Evolutionary conservation across 53 echinoderm and acorn worm genomes (phyloP), one percentile per base, ranked within the genome.

Genomic region (Actinopyga echinites): DNA sequence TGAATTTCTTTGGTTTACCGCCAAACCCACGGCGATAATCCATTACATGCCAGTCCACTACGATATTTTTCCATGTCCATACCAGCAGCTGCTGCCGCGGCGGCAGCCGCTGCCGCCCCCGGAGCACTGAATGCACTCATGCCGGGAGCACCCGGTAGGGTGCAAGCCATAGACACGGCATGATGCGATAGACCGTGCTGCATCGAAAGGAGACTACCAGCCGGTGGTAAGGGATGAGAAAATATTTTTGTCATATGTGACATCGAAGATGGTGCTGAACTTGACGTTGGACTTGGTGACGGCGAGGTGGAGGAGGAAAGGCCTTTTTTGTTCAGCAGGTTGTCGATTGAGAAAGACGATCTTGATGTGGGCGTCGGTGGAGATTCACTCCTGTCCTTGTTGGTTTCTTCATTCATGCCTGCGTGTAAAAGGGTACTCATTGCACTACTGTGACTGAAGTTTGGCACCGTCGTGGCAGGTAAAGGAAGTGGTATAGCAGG

Each of bases 41-140:
- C 92, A 74, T 90, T 94, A 83, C 99, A 99, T 65, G 94, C 89
- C 31, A 99, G 71, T 85, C 99, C 90, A 55, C 92, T 92, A 80
- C 99, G 94, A 80, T 93, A 96, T 80, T 96, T 96, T 57, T 93
- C 88, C 55, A 96, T 84, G 83, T 99, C 99, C 37, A 94, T 85
- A 21, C 94, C 91, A 53, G 91, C 91, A 8, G 89, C 90, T 38
- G 92, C 93, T 12, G 86, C 88, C n/a, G 56, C 66, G 5, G 87
- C 89, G 7, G 61, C 74, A n/a, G 88, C 83, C 1, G 81, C 81
- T 17, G 81, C 81, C 19, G 81, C 81, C 40, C 81, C 81, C 60
- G 81, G 81, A 36, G 81, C 81, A 20, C 61, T 80, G 81, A 80
- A 80, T n/a, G 81, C 81, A 80, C 81, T 80, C 81, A 80, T 59